A percentile compares a stretch with the other conserved stretches of the same genome.
phyloP scores from a whole-genome alignment of 2,797 vertebrate genomes.

The Enoplosus armatus region DNA sequence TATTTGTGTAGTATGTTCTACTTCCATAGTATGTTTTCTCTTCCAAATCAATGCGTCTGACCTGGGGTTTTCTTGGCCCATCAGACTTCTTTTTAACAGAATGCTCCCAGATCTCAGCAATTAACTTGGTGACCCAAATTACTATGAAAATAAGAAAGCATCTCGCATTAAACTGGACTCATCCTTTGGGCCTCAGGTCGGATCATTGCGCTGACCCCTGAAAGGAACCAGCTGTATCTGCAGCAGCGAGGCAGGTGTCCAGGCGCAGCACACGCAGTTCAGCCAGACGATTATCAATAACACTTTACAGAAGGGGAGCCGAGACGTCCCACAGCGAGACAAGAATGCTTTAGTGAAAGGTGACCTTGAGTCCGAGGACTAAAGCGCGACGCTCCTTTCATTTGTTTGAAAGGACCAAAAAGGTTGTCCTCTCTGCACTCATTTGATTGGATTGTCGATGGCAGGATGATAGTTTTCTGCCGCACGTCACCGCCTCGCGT shows the following conservation, averaged over 20 bases:
- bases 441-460: conserved; percentile 80
- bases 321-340: conserved; percentile 38
- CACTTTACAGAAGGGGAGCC: conserved; percentile 52
- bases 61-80: not conserved
- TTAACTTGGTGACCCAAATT: not conserved
- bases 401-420: conserved; percentile 81
- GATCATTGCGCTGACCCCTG: conserved; percentile 7
- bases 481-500: conserved; percentile 28
- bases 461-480: conserved; percentile 60
- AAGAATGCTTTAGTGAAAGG: conserved; percentile 57
- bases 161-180: no score
- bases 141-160: not conserved
- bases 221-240: conserved; percentile 29
- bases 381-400: conserved; percentile 68
- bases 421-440: conserved; percentile 67
- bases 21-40: no score
- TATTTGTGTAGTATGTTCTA: no score
- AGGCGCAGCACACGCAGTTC: conserved; percentile 43
- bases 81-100: not conserved
- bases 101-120: not conserved
- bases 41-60: not conserved
- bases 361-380: conserved; percentile 74
- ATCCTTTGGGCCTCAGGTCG: not conserved
- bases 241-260: conserved; percentile 33
- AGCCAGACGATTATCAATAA: conserved; percentile 70